These are phyloP conservation scores for Pelecanoides urinatrix DNA, from an alignment of 2,113 vertebrate species.

Conservation along the genomic window DNA sequence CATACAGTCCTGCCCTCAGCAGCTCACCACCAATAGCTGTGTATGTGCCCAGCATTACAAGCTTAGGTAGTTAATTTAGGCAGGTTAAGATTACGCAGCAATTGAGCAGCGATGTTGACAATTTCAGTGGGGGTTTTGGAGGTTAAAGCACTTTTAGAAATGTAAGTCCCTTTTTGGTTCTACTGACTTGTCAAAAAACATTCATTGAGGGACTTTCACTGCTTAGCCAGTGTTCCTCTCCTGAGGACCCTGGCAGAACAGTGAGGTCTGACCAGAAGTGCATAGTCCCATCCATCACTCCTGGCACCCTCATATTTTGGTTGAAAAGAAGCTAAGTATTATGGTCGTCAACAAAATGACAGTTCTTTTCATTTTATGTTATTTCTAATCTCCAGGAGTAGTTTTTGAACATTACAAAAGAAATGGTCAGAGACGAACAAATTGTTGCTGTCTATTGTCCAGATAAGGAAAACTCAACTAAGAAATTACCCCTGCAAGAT, in stretches of 20 bases:
- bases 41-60: background rate
- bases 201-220: background rate
- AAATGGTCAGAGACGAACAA: conserved; percentile 11
- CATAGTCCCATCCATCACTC: background rate
- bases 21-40: background rate
- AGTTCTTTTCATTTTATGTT: conserved; percentile 12
- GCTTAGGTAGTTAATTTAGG: background rate
- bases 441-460: background rate
- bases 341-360: background rate
- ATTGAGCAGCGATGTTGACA: background rate
- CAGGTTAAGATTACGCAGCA: background rate
- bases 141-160: background rate
- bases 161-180: background rate
- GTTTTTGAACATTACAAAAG: conserved; percentile 25
- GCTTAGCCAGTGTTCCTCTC: background rate
- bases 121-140: background rate
- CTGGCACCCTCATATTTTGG: background rate
- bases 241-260: background rate
- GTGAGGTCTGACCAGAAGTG: background rate
- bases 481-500: background rate
- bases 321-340: background rate
- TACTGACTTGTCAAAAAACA: background rate
- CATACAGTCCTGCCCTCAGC: background rate
- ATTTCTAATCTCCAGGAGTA: conserved; percentile 45
- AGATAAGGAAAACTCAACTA: background rate